These are phyloP conservation scores for Myopa testacea DNA, from an alignment of 2,888 invertebrate genomes.

Conservation along the genomic window DNA sequence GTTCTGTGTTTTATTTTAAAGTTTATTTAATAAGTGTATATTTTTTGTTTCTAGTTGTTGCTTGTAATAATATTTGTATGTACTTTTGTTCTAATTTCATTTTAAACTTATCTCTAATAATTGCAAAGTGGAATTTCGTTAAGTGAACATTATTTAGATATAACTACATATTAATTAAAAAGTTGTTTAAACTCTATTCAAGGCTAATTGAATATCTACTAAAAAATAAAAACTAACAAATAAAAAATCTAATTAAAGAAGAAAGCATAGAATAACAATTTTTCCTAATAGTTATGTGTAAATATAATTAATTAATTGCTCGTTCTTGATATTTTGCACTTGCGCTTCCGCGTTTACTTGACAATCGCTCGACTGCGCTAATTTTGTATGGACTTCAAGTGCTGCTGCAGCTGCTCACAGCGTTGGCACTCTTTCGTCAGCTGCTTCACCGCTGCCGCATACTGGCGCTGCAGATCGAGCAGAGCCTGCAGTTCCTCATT, in stretches of 20 bases:
- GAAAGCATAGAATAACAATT: conserved; percentile 16
- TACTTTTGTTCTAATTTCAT: background rate
- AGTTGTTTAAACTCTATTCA: background rate
- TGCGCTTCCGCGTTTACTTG: background rate
- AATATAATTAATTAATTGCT: conserved; percentile 3
- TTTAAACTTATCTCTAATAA: background rate
- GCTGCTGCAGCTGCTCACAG: conserved; percentile 72
- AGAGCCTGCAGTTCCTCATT: conserved; percentile 73
- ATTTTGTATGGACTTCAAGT: conserved; percentile 64
- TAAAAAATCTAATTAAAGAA: conserved; percentile 4
- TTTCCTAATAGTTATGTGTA: conserved; percentile 6
- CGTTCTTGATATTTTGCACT: background rate
- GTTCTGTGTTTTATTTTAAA: too few species aligned
- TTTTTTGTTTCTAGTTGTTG: too few species aligned
- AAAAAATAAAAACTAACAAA: background rate
- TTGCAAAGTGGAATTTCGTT: conserved; percentile 26
- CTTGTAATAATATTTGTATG: background rate
- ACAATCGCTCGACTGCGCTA: conserved; percentile 42
- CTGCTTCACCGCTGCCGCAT: conserved; percentile 81
- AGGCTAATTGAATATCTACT: too few species aligned
- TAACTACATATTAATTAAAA: background rate
- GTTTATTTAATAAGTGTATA: background rate
- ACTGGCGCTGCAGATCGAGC: conserved; percentile 80
- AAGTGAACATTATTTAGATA: conserved; percentile 10
- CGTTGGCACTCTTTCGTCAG: conserved; percentile 80